phyloP scores from a whole-genome alignment of 2,113 vertebrate species.

The Glaucomys volans region DNA sequence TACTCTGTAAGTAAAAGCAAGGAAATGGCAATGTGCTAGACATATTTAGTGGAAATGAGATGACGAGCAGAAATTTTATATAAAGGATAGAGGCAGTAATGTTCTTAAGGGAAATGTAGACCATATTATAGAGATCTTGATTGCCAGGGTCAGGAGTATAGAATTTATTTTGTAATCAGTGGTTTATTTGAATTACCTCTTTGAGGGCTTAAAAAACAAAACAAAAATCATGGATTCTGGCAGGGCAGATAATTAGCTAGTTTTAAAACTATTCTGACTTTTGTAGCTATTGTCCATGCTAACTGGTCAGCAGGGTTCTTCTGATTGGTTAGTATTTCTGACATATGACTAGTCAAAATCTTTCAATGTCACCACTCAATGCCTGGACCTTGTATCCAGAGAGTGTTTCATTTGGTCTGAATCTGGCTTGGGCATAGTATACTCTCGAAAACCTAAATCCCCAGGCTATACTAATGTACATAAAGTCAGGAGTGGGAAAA shows the following conservation, averaged over 20 bases:
- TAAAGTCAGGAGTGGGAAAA: not conserved
- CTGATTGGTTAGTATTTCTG: conserved; percentile 6
- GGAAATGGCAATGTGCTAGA: not conserved
- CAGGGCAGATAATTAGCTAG: not conserved
- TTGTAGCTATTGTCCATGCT: not conserved
- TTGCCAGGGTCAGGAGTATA: not conserved
- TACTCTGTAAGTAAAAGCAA: conserved; percentile 20
- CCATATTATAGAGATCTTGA: conserved; percentile 23
- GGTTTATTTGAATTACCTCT: conserved; percentile 11
- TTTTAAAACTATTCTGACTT: not conserved
- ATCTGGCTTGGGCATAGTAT: not conserved
- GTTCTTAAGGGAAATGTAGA: not conserved
- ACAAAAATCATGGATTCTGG: not conserved
- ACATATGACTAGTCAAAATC: not conserved
- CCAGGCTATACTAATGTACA: not conserved
- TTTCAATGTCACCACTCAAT: not conserved
- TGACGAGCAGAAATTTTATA: not conserved
- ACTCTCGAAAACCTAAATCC: not conserved
- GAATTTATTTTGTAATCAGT: not conserved
- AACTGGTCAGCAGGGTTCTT: not conserved
- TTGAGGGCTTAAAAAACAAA: not conserved
- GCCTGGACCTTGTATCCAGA: rapidly evolving
- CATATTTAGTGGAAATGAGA: not conserved
- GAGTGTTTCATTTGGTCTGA: not conserved
- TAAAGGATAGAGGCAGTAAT: conserved; percentile 11